A percentile compares a stretch with the other conserved stretches of the same genome.
Evolutionary conservation across 2,113 vertebrate genomes (phyloP).

Genomic region (Scomber japonicus): DNA sequence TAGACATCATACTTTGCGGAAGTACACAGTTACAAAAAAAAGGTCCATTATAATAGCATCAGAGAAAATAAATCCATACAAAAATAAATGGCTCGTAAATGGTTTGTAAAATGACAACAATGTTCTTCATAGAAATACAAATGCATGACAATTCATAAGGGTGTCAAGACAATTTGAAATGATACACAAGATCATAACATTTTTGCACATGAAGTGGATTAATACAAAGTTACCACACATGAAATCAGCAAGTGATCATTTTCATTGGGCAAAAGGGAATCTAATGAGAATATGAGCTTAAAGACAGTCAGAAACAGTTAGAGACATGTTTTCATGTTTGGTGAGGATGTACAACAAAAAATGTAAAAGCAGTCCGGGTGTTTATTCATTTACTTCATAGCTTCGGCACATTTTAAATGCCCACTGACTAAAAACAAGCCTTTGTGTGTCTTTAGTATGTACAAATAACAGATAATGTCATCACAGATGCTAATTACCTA

Average conservation of each 20-base stretch:
- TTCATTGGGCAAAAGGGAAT: conserved; percentile 46
- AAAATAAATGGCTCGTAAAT: conserved; percentile 81
- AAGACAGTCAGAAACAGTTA: conserved; percentile 20
- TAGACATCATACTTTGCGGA: conserved; percentile 60
- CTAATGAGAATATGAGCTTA: conserved; percentile 40
- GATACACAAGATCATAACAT: conserved; percentile 56
- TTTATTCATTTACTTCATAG: conserved; percentile 45
- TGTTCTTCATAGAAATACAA: conserved; percentile 69
- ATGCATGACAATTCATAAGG: conserved; percentile 59
- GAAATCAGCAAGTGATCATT: conserved; percentile 37
- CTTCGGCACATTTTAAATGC: conserved; percentile 43
- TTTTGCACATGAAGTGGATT: conserved; percentile 45
- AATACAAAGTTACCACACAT: conserved; percentile 34
- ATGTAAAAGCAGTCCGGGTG: conserved; percentile 5
- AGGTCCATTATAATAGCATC: conserved; percentile 51
- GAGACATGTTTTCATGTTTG: conserved; percentile 27
- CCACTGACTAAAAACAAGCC: conserved; percentile 35
- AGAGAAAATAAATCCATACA: conserved; percentile 74
- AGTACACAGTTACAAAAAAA: conserved; percentile 67
- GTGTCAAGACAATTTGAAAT: conserved; percentile 42
- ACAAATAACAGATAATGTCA: conserved; percentile 22
- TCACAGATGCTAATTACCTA: conserved; percentile 20
- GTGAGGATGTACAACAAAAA: conserved; percentile 30
- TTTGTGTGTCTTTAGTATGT: conserved; percentile 30
- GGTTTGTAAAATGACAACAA: conserved; percentile 71